Evolutionary conservation across 2,888 invertebrate species (phyloP).

Genomic region (Hesperia comma): DNA sequence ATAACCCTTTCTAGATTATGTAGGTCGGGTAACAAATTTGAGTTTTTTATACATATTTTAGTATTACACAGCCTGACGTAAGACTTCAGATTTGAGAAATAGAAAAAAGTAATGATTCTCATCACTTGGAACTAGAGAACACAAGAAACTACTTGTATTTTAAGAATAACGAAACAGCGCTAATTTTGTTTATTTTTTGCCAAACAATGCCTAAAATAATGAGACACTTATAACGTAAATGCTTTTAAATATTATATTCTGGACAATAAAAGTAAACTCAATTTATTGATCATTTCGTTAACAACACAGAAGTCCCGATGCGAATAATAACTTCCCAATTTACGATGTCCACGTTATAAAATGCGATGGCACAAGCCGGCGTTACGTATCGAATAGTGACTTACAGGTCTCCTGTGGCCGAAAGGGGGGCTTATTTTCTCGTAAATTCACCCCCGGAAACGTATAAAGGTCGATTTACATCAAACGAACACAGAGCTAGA

Average conservation of each 20-base stretch:
- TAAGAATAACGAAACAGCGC: too few species aligned
- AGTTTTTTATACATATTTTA: conserved; percentile 3
- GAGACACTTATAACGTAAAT: too few species aligned
- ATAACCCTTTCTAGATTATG: conserved; percentile 16
- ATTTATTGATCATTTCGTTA: not conserved
- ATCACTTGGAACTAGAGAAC: too few species aligned
- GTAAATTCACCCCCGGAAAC: not conserved
- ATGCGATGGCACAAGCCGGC: conserved; percentile 1
- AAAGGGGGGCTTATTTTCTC: not conserved
- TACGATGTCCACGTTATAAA: conserved; percentile 22
- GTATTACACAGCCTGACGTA: not conserved
- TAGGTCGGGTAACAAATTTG: conserved; percentile 5
- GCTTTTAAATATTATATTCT: not conserved
- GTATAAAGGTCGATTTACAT: too few species aligned
- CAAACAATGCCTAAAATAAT: too few species aligned
- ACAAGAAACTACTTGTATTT: too few species aligned
- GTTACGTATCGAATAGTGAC: conserved; percentile 10
- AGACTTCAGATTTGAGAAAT: too few species aligned
- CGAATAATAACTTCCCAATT: conserved; percentile 31
- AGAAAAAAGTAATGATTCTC: too few species aligned
- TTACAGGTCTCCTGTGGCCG: conserved; percentile 19
- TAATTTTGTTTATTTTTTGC: too few species aligned
- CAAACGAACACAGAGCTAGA: too few species aligned
- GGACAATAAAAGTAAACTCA: not conserved
- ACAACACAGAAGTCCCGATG: conserved; percentile 15